Evolutionary conservation across 1,140 invertebrate genomes (phyloP).

Genomic region (Zaprionus tsacasi): DNA sequence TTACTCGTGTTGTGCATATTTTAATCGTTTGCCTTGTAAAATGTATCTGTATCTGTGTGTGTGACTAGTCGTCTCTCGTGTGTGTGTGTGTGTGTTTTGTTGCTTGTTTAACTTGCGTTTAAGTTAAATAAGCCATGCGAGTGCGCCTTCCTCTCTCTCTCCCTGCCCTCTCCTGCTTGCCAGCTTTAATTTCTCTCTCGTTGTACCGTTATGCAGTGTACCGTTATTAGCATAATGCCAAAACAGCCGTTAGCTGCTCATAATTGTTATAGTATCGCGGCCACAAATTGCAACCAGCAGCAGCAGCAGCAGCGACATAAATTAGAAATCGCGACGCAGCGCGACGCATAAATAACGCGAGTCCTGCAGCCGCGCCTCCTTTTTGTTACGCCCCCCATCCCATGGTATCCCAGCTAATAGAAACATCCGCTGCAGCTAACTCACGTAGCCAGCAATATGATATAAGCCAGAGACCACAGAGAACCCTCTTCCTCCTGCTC

Average conservation of each 20-base stretch:
- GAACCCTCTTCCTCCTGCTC: background rate
- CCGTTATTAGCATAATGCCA: constrained; percentile 44
- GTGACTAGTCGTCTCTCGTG: background rate
- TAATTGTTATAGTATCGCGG: constrained; percentile 48
- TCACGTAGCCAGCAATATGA: constrained; percentile 48
- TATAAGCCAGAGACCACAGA: constrained; percentile 23
- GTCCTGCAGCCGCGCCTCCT: constrained; percentile 7
- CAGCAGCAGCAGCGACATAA: constrained; percentile 49
- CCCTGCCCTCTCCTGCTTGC: background rate
- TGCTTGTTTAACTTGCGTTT: constrained; percentile 75
- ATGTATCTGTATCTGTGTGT: constrained; percentile 6
- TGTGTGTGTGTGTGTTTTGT: constrained; percentile 29
- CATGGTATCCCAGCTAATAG: constrained; percentile 45
- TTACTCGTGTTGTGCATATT: constrained; percentile 84
- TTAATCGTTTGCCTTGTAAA: constrained; percentile 78
- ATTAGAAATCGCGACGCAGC: constrained; percentile 20
- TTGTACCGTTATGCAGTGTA: background rate
- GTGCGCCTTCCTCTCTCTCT: constrained; percentile 20
- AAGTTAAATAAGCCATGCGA: constrained; percentile 78
- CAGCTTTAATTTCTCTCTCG: constrained; percentile 45
- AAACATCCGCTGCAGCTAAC: constrained; percentile 55
- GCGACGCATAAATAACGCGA: constrained; percentile 53
- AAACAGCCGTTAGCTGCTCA: constrained; percentile 18
- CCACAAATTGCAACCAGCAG: constrained; percentile 59
- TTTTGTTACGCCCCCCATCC: background rate